Percentiles rank a stretch among this genome's conserved stretches.
These are phyloP conservation scores for Octodonta nipae DNA, from an alignment of 2,888 invertebrate genomes.

Conservation along the genomic window DNA sequence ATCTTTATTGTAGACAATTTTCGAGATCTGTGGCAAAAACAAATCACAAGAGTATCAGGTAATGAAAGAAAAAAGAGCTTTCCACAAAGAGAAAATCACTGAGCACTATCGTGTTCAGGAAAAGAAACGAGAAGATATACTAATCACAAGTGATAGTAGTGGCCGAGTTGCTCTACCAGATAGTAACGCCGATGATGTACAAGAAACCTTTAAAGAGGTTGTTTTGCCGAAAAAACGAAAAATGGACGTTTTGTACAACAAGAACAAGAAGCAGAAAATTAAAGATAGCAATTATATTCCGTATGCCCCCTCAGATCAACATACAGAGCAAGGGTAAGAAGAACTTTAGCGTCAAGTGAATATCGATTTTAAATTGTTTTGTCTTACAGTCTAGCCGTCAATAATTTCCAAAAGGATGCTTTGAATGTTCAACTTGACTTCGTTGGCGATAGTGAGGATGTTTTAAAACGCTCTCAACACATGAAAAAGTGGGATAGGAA, in stretches of 20 bases:
- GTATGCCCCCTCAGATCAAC: slow-evolving; percentile 70
- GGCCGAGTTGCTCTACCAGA: slow-evolving; percentile 23
- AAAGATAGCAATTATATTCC: slow-evolving; percentile 79
- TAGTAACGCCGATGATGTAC: slow-evolving; percentile 43
- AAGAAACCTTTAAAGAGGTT: slow-evolving; percentile 43
- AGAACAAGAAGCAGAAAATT: slow-evolving; percentile 41
- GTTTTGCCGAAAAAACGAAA: slow-evolving; percentile 42
- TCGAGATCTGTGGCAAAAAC: slow-evolving; percentile 75
- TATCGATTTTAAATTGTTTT: slow-evolving; percentile 1
- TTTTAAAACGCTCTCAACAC: slow-evolving; percentile 44
- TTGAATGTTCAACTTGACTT: slow-evolving; percentile 69
- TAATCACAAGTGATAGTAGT: neutral
- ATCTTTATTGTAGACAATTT: slow-evolving; percentile 61
- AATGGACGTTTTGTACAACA: slow-evolving; percentile 44
- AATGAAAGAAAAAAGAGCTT: slow-evolving; percentile 77
- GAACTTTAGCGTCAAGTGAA: slow-evolving; percentile 5
- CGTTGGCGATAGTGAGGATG: slow-evolving; percentile 63
- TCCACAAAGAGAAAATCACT: slow-evolving; percentile 49
- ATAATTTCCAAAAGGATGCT: slow-evolving; percentile 68
- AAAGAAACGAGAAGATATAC: slow-evolving; percentile 24
- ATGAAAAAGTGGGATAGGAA: slow-evolving; percentile 84
- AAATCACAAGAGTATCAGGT: slow-evolving; percentile 64
- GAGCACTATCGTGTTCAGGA: slow-evolving; percentile 35
- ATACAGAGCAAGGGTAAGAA: slow-evolving; percentile 66
- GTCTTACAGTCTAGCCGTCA: slow-evolving; percentile 51